Evolutionary conservation across 2,888 invertebrate genomes (phyloP), one percentile per base, ranked within the genome.

Genomic region (Adelphocoris suturalis): DNA sequence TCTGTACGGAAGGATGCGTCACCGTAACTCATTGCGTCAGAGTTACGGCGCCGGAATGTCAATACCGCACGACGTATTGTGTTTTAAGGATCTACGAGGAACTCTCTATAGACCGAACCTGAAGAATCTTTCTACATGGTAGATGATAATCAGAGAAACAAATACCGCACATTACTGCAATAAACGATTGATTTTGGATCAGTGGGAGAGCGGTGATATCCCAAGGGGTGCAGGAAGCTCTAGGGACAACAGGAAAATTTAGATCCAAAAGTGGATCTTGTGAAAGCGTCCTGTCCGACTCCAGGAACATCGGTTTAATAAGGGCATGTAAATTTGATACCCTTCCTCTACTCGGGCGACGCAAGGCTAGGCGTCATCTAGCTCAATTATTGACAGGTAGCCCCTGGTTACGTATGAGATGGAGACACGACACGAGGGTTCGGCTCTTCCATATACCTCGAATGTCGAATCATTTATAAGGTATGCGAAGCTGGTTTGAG

Each of bases 381-480:
- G 61, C 85, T 85, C 85, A 85, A 85, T 85, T 85, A 85, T 85
- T 85, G 85, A 85, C 85, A 61, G 37, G 28, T 85, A 85, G 85
- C 85, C 85, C 61, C 61, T 85, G 61, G 85, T 85, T 85, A 85
- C 61, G 85, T 85, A 85, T 61, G 85, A 85, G 85, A 85, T 85
- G 27, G 37, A 37, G 84, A 84, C 84, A 57, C 82, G 84, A 84
- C 84, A 57, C 82, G n/a, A 55, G 85, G 55, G 61, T 57, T 28
- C 61, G 61, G 85, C 78, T 52, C 82, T 82, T 82, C 82, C 82
- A 82, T 82, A 82, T 82, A 82, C 82, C 82, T 82, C 82, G 81
- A 81, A 82, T 48, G 82, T 78, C 78, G 89, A 89, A 89, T 89
- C 89, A 89, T 89, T 89, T 89, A 89, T 89, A 89, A 89, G 89